Evolutionary conservation across 2,888 invertebrate genomes (phyloP), one percentile per base, ranked within the genome.

Genomic region (Gandaritis pyraliata): DNA sequence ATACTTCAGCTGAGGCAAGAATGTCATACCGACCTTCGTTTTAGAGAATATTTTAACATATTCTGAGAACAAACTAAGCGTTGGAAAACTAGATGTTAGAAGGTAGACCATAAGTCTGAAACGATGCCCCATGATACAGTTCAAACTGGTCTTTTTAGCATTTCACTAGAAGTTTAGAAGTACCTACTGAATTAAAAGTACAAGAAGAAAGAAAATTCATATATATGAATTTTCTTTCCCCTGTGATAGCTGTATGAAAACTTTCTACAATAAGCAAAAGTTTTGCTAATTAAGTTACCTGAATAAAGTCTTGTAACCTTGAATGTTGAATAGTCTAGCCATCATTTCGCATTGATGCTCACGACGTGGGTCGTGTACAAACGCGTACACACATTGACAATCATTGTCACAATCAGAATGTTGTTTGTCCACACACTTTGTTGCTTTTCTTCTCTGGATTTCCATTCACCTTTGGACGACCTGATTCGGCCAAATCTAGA

Each of bases 1-100:
- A 49, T 36, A 48, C 30, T 51, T 39, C 33, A 52, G 52, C 41
- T 56, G 30, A 45, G 43, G 18, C 43, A 49, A 46, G 45, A 63
- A 63, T 49, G 57, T 45, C 56, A 16, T 33, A 45, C 16, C 2
- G 43, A 16, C 29, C 12, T 45, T 13, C 12, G 23, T 50, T 23
- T 18, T 15, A n/a, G 41, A 43, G 16, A 43, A 43, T 43, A 16
- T 43, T 16, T 43, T 16, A 11, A 16, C 43, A 43, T 43, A 43
- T 16, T 43, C 16, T 4, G 16, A 43, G 10, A 16, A 16, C 43
- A 16, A 43, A 43, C 16, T 10, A 15, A 41, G 0, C 11, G n/a
- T 15, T 41, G 4, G 13, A 15, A 1, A 13, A 8, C 33, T 33
- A 8, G 8, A n/a, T 41, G 15, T 0, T 6, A 39, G 23, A 5